Evolutionary conservation across 2,113 vertebrate genomes (phyloP).

Genomic region (Labrus mixtus): DNA sequence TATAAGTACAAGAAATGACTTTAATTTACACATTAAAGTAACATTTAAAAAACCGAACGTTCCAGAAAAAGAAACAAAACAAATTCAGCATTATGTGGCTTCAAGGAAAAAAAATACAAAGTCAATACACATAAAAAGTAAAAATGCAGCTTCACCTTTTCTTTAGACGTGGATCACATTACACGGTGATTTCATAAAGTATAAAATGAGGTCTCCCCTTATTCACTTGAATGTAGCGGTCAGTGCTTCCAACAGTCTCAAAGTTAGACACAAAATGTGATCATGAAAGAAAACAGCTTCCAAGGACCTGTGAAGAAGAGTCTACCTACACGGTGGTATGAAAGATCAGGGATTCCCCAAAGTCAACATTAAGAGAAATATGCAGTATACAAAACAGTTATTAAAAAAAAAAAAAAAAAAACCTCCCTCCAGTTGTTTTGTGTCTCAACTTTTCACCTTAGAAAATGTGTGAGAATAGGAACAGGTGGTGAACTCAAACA

Average conservation of each 20-base stretch:
- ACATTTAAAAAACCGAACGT: background rate
- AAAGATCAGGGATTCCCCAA: background rate
- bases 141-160: background rate
- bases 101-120: background rate
- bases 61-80: background rate
- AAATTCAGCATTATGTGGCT: background rate
- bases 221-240: background rate
- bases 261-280: background rate
- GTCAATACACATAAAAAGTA: background rate
- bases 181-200: background rate
- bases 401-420: background rate
- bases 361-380: background rate
- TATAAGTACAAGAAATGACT: background rate
- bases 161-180: background rate
- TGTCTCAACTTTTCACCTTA: background rate
- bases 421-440: background rate
- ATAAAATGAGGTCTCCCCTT: background rate
- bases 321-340: background rate
- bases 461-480: background rate
- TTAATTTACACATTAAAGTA: conserved; percentile 35
- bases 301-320: too few relatives aligned
- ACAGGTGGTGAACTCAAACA: conserved; percentile 81
- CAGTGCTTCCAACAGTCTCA: conserved; percentile 8
- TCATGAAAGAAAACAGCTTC: background rate
- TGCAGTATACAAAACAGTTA: background rate